Evolutionary conservation across 1,140 invertebrate species (phyloP), one percentile per base, ranked within the genome.

Genomic region (Euwallacea fornicatus): DNA sequence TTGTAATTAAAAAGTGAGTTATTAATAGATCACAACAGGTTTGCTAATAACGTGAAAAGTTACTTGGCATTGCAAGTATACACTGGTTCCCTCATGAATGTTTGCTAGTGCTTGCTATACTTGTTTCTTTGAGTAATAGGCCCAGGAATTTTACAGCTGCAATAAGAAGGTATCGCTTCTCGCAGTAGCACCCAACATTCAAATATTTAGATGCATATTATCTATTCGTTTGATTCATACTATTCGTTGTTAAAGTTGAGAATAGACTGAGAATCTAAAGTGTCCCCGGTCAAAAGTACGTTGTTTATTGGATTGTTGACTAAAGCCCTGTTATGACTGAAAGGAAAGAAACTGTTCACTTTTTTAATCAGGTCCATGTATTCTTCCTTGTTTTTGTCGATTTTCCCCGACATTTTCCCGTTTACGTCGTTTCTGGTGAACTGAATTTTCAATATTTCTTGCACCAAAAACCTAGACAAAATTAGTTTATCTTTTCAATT

Each of bases 381-480:
- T 46, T 81, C 76, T 11, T 80, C 80, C 63, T 78, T 80, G 65
- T 75, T 77, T 72, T 72, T 74, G 68, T 69, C 71, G 9, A 68
- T 58, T 64, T 63, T 67, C 7, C 59, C 70, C 7, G 61, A 46
- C 8, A 76, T 46, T 65, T 68, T 74, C 42, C 76, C 76, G 65
- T 79, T 77, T 2, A 74, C 59, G 44, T 77, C 81, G 21, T 78
- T 78, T 6, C 74, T 72, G 9, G 76, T 80, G 42, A 81, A 80
- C 77, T 83, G 83, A 68, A 87, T 71, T 71, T 84, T 84, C 42
- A 83, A 82, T n/a, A 88, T 85, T 46, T 88, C 85, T 47, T 85
- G 85, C 6, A 86, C 81, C 21, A 89, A 71, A 41, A 87, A 76
- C 56, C 87, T 82, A 13, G n/a, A 21, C 33, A 61, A 61, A 61